These are phyloP conservation scores for Miniopterus natalensis DNA, from an alignment of 2,113 vertebrate species.

Conservation along the genomic window DNA sequence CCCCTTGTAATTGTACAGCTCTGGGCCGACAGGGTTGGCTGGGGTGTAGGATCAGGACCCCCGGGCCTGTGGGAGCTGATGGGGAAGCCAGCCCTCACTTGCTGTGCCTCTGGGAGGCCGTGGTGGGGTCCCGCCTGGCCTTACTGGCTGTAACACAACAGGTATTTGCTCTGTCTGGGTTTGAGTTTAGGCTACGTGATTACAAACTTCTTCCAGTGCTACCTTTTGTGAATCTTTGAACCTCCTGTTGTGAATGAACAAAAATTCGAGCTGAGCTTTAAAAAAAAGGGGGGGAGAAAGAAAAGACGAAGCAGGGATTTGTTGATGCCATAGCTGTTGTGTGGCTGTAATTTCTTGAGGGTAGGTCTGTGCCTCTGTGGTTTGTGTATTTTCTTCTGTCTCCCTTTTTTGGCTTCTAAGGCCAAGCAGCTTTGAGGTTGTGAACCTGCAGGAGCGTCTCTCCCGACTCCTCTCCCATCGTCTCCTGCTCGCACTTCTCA, in stretches of 20 bases:
- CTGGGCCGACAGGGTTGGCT: not conserved
- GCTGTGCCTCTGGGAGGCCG: not conserved
- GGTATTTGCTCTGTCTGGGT: not conserved
- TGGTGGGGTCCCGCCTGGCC: not conserved
- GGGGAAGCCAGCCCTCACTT: not conserved
- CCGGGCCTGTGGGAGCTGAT: not conserved
- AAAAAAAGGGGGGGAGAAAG: not conserved
- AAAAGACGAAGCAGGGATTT: not conserved
- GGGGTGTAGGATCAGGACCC: not conserved
- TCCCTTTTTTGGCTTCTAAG: not conserved
- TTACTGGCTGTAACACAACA: not conserved
- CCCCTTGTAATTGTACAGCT: not conserved
- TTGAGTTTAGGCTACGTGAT: not conserved
- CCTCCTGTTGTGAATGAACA: not conserved
- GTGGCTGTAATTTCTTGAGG: not conserved
- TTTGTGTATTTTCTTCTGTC: not conserved
- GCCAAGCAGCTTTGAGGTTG: not conserved
- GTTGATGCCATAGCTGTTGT: not conserved
- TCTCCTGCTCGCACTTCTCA: not conserved
- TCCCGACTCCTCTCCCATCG: fast-evolving
- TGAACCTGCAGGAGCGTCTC: not conserved
- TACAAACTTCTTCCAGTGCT: not conserved
- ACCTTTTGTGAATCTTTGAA: not conserved
- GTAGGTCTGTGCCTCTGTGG: fast-evolving
- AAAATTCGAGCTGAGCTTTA: slow-evolving; percentile 8